Conservation (phyloP, 2,888 invertebrate genomes). For the Vesta saturnalis region DNA sequence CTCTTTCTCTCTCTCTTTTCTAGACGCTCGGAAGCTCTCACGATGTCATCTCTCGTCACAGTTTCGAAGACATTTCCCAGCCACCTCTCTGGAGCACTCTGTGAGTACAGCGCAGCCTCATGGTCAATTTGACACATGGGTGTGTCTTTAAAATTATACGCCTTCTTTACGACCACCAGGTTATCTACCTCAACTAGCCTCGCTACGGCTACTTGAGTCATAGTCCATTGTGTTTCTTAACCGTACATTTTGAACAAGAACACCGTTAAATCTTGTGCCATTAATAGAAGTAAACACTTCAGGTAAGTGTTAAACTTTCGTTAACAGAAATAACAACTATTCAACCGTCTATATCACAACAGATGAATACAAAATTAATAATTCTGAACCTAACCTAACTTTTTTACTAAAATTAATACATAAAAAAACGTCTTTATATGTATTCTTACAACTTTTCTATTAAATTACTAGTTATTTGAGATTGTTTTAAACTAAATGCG, state of each 20-base stretch:
- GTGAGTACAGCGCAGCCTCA: conserved; percentile 58
- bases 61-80: conserved; percentile 56
- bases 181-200: conserved; percentile 53
- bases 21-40: conserved; percentile 43
- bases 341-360: too few species aligned
- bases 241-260: not conserved
- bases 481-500: too few species aligned
- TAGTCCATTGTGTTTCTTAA: conserved; percentile 32
- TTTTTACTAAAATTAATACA: too few species aligned
- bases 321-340: not conserved
- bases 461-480: too few species aligned
- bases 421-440: too few species aligned
- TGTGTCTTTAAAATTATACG: conserved; percentile 47
- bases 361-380: too few species aligned
- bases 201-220: conserved; percentile 54
- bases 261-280: not conserved
- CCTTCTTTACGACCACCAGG: conserved; percentile 57
- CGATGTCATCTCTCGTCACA: conserved; percentile 63
- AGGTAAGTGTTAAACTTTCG: not conserved
- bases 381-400: too few species aligned
- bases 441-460: too few species aligned
- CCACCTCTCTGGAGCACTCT: conserved; percentile 48
- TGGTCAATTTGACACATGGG: conserved; percentile 63
- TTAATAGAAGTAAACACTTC: not conserved
- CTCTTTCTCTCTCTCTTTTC: conserved; percentile 41